Conservation (phyloP, 1,140 invertebrate species). For the Eubasilissa regina region DNA sequence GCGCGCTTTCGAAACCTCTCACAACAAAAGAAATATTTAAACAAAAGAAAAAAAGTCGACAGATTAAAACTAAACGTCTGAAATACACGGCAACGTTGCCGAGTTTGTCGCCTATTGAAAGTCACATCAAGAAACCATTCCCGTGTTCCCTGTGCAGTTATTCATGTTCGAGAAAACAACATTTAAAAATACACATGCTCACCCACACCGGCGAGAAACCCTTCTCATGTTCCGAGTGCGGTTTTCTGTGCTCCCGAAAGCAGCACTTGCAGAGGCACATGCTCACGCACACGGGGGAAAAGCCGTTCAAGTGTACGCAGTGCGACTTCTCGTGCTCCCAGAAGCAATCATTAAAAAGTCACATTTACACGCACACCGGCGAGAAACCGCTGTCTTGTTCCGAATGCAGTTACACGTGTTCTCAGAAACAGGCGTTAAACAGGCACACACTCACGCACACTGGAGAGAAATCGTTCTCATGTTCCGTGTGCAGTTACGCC, state of each 20-base stretch:
- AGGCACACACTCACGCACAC: conserved; percentile 3
- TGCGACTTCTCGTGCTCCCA: background rate
- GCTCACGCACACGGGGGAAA: conserved; percentile 30
- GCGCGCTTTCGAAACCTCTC: too few species aligned
- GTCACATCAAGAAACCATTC: too few species aligned
- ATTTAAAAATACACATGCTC: too few species aligned
- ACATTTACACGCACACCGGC: background rate
- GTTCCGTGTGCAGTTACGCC: background rate
- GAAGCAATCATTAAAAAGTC: background rate
- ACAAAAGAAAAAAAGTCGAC: too few species aligned
- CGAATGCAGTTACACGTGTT: conserved; percentile 1
- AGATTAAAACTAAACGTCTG: too few species aligned
- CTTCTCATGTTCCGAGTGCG: background rate
- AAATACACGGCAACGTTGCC: too few species aligned
- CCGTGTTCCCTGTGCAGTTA: too few species aligned
- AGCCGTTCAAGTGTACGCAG: conserved; percentile 8
- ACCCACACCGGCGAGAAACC: background rate
- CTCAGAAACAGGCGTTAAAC: background rate
- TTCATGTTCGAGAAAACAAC: too few species aligned
- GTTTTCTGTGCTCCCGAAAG: background rate
- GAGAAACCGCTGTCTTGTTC: conserved; percentile 23
- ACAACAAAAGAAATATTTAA: too few species aligned
- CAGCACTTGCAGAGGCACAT: conserved; percentile 2
- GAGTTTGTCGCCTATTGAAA: too few species aligned
- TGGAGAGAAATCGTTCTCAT: background rate